Percentiles rank a stretch among this genome's conserved stretches.
Conservation (phyloP, 2,113 vertebrate genomes). For the Macquaria ambigua region DNA sequence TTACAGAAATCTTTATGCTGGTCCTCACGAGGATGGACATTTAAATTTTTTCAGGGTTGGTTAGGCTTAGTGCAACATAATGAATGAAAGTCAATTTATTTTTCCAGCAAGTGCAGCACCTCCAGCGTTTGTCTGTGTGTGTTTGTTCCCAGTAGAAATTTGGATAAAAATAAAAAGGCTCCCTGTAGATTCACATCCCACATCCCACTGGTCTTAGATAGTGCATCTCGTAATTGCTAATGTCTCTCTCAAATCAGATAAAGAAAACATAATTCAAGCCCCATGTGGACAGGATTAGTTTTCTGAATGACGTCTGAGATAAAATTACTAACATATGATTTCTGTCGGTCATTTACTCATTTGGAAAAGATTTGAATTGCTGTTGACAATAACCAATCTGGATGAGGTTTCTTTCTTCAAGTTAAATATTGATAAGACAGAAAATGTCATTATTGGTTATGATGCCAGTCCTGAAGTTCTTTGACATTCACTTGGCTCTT, state of each 20-base stretch:
- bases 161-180: conserved; percentile 14
- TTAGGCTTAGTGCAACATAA: conserved; percentile 16
- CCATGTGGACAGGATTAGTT: conserved; percentile 2
- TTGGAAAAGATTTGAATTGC: background rate
- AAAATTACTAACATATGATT: conserved; percentile 21
- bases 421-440: conserved; percentile 18
- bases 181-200: conserved; percentile 20
- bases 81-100: conserved; percentile 27
- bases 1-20: background rate
- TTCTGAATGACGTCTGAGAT: conserved; percentile 13
- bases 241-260: background rate
- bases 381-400: conserved; percentile 3
- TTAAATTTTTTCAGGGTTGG: background rate
- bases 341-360: conserved; percentile 14
- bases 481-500: conserved; percentile 13
- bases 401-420: conserved; percentile 13
- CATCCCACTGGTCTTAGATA: conserved; percentile 30
- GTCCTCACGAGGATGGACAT: conserved; percentile 2
- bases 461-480: conserved; percentile 4
- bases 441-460: background rate
- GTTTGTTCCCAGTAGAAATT: conserved; percentile 26
- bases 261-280: conserved; percentile 21
- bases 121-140: conserved; percentile 22
- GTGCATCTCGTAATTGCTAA: conserved; percentile 41
- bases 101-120: background rate